These are phyloP conservation scores for Melanotus villosus DNA, from an alignment of 2,888 invertebrate species.

Conservation along the genomic window DNA sequence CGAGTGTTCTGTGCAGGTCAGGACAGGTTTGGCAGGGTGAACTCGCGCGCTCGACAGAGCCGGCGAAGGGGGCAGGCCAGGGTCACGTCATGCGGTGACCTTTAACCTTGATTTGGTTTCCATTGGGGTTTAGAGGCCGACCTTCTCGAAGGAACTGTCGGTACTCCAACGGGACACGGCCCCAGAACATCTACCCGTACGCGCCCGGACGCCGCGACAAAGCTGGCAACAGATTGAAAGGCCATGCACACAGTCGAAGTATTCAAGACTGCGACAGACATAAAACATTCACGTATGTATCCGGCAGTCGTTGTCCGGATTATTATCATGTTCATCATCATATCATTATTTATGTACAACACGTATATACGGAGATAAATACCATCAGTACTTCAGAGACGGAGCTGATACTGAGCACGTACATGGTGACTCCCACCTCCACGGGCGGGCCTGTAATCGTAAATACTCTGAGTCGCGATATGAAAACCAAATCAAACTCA, in stretches of 20 bases:
- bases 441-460: constrained; percentile 92
- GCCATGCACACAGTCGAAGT: constrained; percentile 75
- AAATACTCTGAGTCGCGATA: constrained; percentile 53
- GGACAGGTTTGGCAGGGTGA: constrained; percentile 52
- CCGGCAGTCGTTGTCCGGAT: constrained; percentile 51
- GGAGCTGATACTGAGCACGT: constrained; percentile 98
- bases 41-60: constrained; percentile 66
- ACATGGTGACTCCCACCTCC: constrained; percentile 98
- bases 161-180: constrained; percentile 55
- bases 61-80: constrained; percentile 71
- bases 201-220: constrained; percentile 55
- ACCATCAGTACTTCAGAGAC: constrained; percentile 99
- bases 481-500: constrained; percentile 63
- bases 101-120: constrained; percentile 87
- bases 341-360: constrained; percentile 55
- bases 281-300: constrained; percentile 59
- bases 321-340: constrained; percentile 26
- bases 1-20: constrained; percentile 60
- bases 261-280: constrained; percentile 72
- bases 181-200: constrained; percentile 47
- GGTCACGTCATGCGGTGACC: constrained; percentile 82
- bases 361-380: constrained; percentile 63
- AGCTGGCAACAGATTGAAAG: constrained; percentile 64
- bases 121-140: constrained; percentile 78
- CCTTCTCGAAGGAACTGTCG: constrained; percentile 54